phyloP scores from a whole-genome alignment of 1,140 invertebrate species.

The Paralvinella palmiformis region DNA sequence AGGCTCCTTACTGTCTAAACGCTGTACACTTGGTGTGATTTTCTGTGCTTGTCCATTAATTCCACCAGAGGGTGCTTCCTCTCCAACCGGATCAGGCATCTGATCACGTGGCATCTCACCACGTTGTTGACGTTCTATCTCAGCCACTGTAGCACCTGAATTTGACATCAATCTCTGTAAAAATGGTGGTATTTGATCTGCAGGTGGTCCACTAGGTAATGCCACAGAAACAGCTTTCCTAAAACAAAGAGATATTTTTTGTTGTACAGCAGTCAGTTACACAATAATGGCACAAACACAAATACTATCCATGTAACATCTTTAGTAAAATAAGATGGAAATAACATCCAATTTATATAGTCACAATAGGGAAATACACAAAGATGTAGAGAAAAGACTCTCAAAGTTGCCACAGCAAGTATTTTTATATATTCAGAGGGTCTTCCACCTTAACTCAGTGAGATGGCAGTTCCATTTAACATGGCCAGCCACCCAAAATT shows the following conservation, averaged over 20 bases:
- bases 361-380: too few relatives aligned
- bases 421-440: too few relatives aligned
- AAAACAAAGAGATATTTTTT: conserved; percentile 8
- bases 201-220: conserved; percentile 36
- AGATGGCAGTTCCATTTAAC: too few relatives aligned
- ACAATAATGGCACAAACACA: too few relatives aligned
- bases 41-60: neutral
- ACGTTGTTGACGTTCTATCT: conserved; percentile 78
- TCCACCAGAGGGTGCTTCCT: neutral
- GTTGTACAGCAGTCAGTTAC: too few relatives aligned
- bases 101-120: neutral
- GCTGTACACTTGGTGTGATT: neutral
- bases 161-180: conserved; percentile 71
- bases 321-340: too few relatives aligned
- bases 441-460: too few relatives aligned
- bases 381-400: too few relatives aligned
- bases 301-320: too few relatives aligned
- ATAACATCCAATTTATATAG: too few relatives aligned
- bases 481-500: too few relatives aligned
- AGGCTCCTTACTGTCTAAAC: neutral
- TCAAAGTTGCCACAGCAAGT: too few relatives aligned
- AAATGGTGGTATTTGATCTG: conserved; percentile 74
- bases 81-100: neutral
- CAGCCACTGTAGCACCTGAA: conserved; percentile 69
- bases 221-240: neutral